A percentile compares a stretch with the other conserved stretches of the same genome.
phyloP scores from a whole-genome alignment of 37 sponge, comb jelly and placozoan genomes.

The Ianthella basta region DNA sequence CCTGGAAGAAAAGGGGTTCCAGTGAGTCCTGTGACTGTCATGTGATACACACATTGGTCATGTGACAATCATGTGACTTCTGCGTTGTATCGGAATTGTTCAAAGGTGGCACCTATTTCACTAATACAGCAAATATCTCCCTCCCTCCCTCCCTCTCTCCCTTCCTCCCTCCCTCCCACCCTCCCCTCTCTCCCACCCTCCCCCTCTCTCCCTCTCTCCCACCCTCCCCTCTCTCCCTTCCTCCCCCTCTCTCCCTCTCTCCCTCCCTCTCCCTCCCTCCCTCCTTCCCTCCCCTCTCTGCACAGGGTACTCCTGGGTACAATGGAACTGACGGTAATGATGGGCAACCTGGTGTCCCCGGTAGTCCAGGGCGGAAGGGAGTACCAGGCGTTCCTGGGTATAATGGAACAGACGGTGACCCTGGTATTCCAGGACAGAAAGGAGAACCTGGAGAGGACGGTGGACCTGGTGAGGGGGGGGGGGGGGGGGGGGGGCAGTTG shows the following conservation, averaged over 20 bases:
- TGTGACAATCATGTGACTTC: too few relatives aligned
- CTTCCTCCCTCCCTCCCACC: too few relatives aligned
- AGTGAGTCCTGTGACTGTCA: too few relatives aligned
- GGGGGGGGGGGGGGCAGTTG: constrained; percentile 8
- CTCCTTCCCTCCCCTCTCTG: not conserved
- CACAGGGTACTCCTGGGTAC: not conserved
- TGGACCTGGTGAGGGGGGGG: not conserved
- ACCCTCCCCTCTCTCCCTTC: too few relatives aligned
- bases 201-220: too few relatives aligned
- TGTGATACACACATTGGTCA: too few relatives aligned
- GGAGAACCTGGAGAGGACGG: constrained; percentile 38
- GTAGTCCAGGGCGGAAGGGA: constrained; percentile 11
- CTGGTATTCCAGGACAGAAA: not conserved
- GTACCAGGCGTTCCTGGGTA: constrained; percentile 7
- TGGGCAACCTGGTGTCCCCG: constrained; percentile 24
- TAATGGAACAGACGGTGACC: constrained; percentile 5
- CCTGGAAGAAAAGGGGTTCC: not conserved
- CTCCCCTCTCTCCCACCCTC: not conserved
- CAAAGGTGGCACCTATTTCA: constrained; percentile 5
- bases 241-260: too few relatives aligned
- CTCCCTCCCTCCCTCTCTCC: too few relatives aligned
- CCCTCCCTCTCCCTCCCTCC: too few relatives aligned
- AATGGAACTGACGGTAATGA: constrained; percentile 27
- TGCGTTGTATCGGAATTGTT: too few relatives aligned
- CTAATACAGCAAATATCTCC: too few relatives aligned